phyloP scores from a whole-genome alignment of 2,888 invertebrate genomes.

The Aphodius sticticus region DNA sequence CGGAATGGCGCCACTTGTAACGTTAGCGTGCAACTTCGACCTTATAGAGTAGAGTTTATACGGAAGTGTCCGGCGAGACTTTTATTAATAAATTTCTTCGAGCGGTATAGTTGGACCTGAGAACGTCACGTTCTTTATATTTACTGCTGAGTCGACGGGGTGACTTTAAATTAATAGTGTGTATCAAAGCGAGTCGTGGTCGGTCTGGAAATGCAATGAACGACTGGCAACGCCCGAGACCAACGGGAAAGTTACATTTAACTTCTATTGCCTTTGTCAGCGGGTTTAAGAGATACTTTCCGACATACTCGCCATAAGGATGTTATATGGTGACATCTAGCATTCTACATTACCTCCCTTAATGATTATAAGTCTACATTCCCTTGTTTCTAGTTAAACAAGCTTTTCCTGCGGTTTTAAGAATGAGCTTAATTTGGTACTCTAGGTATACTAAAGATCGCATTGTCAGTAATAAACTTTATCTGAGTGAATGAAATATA shows the following conservation, averaged over 20 bases:
- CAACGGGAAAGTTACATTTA: neutral
- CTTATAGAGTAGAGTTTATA: neutral
- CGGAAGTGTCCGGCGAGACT: neutral
- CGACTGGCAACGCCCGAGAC: neutral
- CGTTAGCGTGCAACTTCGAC: neutral
- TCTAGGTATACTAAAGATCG: too few species aligned
- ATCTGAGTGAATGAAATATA: too few species aligned
- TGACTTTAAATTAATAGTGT: neutral
- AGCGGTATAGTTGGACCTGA: neutral
- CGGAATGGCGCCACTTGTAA: slow-evolving; percentile 4
- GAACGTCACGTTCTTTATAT: neutral
- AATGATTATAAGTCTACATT: too few species aligned
- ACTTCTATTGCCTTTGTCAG: neutral
- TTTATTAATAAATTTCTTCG: neutral
- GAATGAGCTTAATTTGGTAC: too few species aligned
- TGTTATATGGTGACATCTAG: too few species aligned
- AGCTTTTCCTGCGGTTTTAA: too few species aligned
- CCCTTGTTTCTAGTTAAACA: too few species aligned
- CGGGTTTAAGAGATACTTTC: neutral
- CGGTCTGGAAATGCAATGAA: neutral
- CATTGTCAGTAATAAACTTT: too few species aligned
- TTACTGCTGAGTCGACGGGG: neutral
- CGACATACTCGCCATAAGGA: too few species aligned
- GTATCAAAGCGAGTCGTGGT: neutral
- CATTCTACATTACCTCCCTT: too few species aligned